A percentile compares a stretch with the other conserved stretches of the same genome.
Evolutionary conservation across 35 echinoderm and acorn worm species (phyloP).

Genomic region (Anneissia japonica): DNA sequence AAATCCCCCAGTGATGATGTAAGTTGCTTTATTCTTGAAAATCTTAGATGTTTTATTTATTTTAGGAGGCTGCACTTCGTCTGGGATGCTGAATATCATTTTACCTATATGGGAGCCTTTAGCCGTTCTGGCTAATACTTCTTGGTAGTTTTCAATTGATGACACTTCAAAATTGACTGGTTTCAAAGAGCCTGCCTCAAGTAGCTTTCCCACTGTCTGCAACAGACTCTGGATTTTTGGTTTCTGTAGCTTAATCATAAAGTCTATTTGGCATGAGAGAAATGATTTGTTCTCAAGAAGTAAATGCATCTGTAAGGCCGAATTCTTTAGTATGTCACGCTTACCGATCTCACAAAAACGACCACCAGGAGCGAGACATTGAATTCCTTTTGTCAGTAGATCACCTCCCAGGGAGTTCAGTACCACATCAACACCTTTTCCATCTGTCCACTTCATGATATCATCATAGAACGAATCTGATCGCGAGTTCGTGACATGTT

Average conservation of each 20-base stretch:
- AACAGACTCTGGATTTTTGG: slow-evolving; percentile 16
- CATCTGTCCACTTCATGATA: slow-evolving; percentile 38
- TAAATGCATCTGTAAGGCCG: slow-evolving; percentile 10
- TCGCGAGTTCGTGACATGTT: neutral
- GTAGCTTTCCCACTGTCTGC: slow-evolving; percentile 18
- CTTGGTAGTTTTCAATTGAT: slow-evolving; percentile 20
- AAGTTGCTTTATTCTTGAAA: slow-evolving; percentile 57
- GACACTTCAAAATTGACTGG: slow-evolving; percentile 7
- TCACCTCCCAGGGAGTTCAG: slow-evolving; percentile 36
- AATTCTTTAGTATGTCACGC: slow-evolving; percentile 21
- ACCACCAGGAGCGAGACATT: slow-evolving; percentile 35
- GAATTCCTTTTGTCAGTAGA: slow-evolving; percentile 19
- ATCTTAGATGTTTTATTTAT: too few species aligned
- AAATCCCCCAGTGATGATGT: slow-evolving; percentile 57
- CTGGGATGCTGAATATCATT: too few species aligned
- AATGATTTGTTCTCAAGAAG: slow-evolving; percentile 46
- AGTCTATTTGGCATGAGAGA: slow-evolving; percentile 51
- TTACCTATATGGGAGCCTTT: slow-evolving; percentile 31
- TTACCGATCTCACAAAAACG: slow-evolving; percentile 51
- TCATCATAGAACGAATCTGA: slow-evolving; percentile 20
- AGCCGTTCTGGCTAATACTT: slow-evolving; percentile 4
- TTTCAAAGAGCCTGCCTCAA: slow-evolving; percentile 12
- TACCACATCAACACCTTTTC: slow-evolving; percentile 52
- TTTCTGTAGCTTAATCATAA: slow-evolving; percentile 20
- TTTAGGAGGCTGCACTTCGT: too few species aligned